Conservation (phyloP, 1,140 invertebrate genomes). For the Drosophila grimshawi region DNA sequence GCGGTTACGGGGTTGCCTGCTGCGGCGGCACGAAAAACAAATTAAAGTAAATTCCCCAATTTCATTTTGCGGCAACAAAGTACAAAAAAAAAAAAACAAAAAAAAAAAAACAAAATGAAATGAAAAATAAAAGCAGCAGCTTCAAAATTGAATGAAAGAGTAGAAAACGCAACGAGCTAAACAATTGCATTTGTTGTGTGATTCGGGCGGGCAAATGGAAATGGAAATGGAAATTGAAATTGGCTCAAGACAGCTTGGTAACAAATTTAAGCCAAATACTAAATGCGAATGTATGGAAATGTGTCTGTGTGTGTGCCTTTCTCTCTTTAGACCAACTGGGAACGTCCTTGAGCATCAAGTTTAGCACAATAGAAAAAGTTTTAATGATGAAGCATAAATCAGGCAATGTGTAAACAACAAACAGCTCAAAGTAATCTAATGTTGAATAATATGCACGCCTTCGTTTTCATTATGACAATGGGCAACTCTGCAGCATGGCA, state of each 20-base stretch:
- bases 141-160: conserved; percentile 47
- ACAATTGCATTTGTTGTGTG: conserved; percentile 73
- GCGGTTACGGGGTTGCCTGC: conserved; percentile 24
- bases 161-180: conserved; percentile 66
- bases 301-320: not conserved
- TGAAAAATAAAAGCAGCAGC: conserved; percentile 22
- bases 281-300: not conserved
- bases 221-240: conserved; percentile 27
- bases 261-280: not conserved
- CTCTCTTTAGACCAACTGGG: not conserved
- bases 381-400: conserved; percentile 52
- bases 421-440: conserved; percentile 30
- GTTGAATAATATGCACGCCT: conserved; percentile 47
- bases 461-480: conserved; percentile 48
- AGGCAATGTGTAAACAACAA: conserved; percentile 32
- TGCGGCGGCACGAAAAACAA: conserved; percentile 79
- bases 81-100: conserved; percentile 46
- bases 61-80: conserved; percentile 76
- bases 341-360: conserved; percentile 40
- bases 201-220: conserved; percentile 7
- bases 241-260: not conserved
- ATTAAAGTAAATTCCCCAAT: conserved; percentile 82
- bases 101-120: conserved; percentile 31
- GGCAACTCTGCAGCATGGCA: conserved; percentile 9
- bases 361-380: conserved; percentile 41